phyloP scores from a whole-genome alignment of 2,888 invertebrate genomes.

The Branchinecta sandiegonensis region DNA sequence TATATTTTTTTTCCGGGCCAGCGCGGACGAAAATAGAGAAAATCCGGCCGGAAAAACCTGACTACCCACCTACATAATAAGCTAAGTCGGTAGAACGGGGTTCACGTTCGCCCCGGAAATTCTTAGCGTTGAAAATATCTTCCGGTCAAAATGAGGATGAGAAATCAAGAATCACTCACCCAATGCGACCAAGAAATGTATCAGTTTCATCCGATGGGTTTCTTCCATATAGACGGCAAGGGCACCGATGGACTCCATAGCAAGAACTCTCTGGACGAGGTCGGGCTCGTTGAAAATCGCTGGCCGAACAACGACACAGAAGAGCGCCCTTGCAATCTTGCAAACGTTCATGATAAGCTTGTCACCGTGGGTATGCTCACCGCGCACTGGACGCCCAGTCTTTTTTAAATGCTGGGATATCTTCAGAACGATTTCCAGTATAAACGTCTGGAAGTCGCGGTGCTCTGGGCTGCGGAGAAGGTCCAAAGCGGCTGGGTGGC shows the following conservation, averaged over 20 bases:
- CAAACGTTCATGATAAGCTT: background rate
- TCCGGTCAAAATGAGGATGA: no score
- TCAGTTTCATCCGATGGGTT: background rate
- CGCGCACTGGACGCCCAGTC: background rate
- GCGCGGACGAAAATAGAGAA: no score
- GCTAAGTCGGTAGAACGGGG: no score
- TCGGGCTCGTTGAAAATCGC: background rate
- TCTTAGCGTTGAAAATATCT: no score
- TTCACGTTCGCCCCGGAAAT: no score
- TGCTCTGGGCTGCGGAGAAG: background rate
- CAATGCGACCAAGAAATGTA: background rate
- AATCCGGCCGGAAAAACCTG: no score
- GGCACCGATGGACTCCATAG: background rate
- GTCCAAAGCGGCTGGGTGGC: conserved; percentile 12
- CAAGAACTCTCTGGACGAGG: background rate
- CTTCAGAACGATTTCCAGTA: background rate
- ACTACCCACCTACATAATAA: no score
- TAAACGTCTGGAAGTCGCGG: background rate
- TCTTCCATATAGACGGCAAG: background rate
- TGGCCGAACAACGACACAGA: background rate
- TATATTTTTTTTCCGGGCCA: no score
- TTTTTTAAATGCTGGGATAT: background rate
- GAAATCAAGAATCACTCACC: background rate
- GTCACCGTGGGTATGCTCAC: conserved; percentile 8
- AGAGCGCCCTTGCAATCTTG: background rate